These are phyloP conservation scores for Gyps fulvus DNA, from an alignment of 2,113 vertebrate species.

Conservation along the genomic window DNA sequence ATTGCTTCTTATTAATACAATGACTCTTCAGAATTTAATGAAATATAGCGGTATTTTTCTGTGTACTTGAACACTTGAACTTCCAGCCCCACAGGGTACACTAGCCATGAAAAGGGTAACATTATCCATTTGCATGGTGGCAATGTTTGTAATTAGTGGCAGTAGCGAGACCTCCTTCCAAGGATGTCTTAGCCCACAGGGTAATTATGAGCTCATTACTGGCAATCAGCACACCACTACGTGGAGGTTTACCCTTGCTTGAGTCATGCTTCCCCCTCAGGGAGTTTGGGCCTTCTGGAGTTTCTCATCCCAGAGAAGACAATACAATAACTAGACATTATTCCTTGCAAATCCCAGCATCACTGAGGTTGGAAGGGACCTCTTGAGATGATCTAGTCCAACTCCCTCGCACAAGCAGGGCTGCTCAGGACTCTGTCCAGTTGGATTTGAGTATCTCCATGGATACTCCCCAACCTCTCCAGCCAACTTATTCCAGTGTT, in stretches of 20 bases:
- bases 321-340: not conserved
- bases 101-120: too few species aligned
- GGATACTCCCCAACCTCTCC: not conserved
- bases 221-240: not conserved
- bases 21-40: not conserved
- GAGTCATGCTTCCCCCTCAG: not conserved
- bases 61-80: not conserved
- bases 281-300: not conserved
- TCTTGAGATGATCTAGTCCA: not conserved
- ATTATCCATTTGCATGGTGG: too few species aligned
- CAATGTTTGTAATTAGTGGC: not conserved
- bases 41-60: not conserved
- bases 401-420: not conserved
- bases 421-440: not conserved
- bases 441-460: not conserved
- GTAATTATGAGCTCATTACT: not conserved
- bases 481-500: not conserved
- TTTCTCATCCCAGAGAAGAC: not conserved
- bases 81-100: not conserved
- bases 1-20: not conserved
- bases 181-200: not conserved
- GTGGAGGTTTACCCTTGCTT: not conserved
- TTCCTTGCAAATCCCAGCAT: not conserved
- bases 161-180: not conserved
- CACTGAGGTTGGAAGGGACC: not conserved